phyloP scores from a whole-genome alignment of 2,888 invertebrate genomes.

The Synanthedon formicaeformis region DNA sequence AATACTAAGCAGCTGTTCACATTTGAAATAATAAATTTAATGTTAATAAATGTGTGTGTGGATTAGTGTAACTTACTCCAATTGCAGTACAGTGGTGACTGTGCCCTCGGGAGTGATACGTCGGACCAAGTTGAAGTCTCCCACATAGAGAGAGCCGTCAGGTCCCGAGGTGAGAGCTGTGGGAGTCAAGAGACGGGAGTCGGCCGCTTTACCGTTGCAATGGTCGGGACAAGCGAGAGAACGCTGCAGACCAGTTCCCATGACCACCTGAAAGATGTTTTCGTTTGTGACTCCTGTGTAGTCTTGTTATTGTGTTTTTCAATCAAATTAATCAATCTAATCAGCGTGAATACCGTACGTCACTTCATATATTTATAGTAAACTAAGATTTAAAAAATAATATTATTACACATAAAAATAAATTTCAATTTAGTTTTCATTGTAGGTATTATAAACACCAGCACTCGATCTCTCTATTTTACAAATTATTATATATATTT shows the following conservation, averaged over 20 bases:
- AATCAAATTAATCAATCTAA: too few species aligned
- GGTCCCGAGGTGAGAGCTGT: slow-evolving; percentile 94
- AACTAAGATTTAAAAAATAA: too few species aligned
- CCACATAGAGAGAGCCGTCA: slow-evolving; percentile 96
- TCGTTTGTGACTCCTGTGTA: background rate
- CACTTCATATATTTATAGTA: too few species aligned
- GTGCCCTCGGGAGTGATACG: slow-evolving; percentile 90
- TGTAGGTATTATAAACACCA: too few species aligned
- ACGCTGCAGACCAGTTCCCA: slow-evolving; percentile 92
- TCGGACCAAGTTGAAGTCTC: slow-evolving; percentile 95
- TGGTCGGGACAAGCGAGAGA: slow-evolving; percentile 87
- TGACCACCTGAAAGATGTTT: slow-evolving; percentile 77
- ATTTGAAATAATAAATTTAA: background rate
- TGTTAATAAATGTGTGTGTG: background rate
- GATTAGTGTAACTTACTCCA: slow-evolving; percentile 77
- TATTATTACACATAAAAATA: too few species aligned
- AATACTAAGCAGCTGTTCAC: background rate
- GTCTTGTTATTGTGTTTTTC: too few species aligned
- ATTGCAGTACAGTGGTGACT: slow-evolving; percentile 88
- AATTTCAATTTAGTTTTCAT: too few species aligned
- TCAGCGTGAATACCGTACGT: too few species aligned
- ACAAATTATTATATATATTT: too few species aligned
- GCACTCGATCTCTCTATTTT: too few species aligned
- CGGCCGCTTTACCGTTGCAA: slow-evolving; percentile 87
- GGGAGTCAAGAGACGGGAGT: slow-evolving; percentile 89